These are phyloP conservation scores for Cyprinodon brontotheroides DNA, from an alignment of 2,113 vertebrate species.

Conservation along the genomic window DNA sequence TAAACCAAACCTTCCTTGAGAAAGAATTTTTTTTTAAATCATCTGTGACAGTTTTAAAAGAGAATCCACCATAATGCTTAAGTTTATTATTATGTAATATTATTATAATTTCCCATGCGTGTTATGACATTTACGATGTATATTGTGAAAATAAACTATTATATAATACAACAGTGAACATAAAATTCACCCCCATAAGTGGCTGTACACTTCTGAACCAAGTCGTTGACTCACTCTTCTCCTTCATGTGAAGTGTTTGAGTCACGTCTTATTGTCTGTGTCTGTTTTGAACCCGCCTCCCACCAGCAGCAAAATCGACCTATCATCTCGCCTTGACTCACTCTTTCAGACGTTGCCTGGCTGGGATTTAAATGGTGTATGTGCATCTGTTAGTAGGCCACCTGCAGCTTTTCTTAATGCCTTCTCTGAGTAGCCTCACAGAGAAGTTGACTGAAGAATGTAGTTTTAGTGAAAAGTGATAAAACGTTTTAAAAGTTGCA, in stretches of 20 bases:
- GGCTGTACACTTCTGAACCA: neutral
- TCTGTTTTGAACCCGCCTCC: conserved; percentile 1
- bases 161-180: neutral
- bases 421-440: neutral
- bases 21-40: too few relatives aligned
- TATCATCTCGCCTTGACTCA: conserved; percentile 1
- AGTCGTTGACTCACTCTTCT: neutral
- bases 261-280: neutral
- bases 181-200: neutral
- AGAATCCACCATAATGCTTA: too few relatives aligned
- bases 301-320: neutral
- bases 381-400: neutral
- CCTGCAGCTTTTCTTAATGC: conserved; percentile 7
- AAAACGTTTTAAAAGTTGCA: neutral
- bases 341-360: neutral
- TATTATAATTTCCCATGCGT: too few relatives aligned
- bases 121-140: too few relatives aligned
- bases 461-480: neutral
- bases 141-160: neutral
- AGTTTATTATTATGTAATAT: too few relatives aligned
- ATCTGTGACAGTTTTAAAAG: too few relatives aligned
- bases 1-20: too few relatives aligned
- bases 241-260: neutral
- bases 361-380: neutral
- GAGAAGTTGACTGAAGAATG: neutral